Percentiles rank a stretch among this genome's conserved stretches.
phyloP scores from a whole-genome alignment of 53 echinoderm and acorn worm species.

The Antedon mediterranea region DNA sequence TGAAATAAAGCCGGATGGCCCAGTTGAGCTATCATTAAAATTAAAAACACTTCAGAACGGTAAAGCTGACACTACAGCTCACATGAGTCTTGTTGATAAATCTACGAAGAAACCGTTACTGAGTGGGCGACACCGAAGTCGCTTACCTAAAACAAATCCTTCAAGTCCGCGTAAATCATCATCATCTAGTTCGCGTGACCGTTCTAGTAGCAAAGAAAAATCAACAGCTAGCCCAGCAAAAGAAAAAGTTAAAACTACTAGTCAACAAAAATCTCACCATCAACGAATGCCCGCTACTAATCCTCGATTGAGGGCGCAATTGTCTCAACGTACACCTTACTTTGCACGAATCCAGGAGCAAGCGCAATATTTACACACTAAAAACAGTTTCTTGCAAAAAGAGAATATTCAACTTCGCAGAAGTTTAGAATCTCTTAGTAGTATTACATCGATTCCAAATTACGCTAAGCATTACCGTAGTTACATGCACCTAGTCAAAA shows the following conservation, averaged over 20 bases:
- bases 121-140: neutral
- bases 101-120: neutral
- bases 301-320: constrained; percentile 78
- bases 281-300: constrained; percentile 86
- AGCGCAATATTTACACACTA: constrained; percentile 49
- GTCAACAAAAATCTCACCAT: constrained; percentile 27
- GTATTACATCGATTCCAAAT: constrained; percentile 73
- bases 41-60: neutral
- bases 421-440: constrained; percentile 59
- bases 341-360: constrained; percentile 54
- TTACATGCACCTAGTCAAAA: constrained; percentile 84
- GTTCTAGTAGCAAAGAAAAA: constrained; percentile 51
- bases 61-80: neutral
- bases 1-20: neutral
- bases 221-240: neutral
- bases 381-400: constrained; percentile 88
- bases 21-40: neutral
- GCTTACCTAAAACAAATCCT: constrained; percentile 68
- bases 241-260: constrained; percentile 1
- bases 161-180: constrained; percentile 87
- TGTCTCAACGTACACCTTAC: constrained; percentile 57
- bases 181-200: constrained; percentile 73
- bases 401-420: constrained; percentile 63
- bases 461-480: constrained; percentile 95
- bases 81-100: neutral